Base-by-base conservation (phyloP, 2,888 invertebrate genomes). In the Macrophya alboannulata region DNA sequence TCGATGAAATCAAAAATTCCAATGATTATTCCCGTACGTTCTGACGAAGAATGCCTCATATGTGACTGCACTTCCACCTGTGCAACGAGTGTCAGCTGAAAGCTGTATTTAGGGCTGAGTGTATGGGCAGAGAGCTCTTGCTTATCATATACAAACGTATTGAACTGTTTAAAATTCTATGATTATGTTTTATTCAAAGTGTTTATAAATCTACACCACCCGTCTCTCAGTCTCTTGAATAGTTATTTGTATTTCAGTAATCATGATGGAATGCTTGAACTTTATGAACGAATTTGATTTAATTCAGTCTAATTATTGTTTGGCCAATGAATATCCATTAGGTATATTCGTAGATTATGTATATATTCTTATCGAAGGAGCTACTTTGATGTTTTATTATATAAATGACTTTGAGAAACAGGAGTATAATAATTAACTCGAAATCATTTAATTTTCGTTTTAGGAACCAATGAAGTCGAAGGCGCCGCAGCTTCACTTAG, bases 391-490 rank as follows among this genome's bases (percentile, higher is more conserved):
- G 17, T 31, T 77, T 31, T 31, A 55, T 77, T 62, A 40, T 25
- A 25, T 43, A 45, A 37, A 31, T 55, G 9, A 59, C 43, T 84
- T 21, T 31, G 62, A 17, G 45, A 10, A 65, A 37, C 40, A 1
- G n/a, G 15, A 10, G 21, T 40, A 71, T 84, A 8, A 48, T 86
- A 10, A 43, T 79, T 72, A 43, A 68, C 21, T 59, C 12, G 48
- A 86, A 82, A 40, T 85, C 74, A 74, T 86, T 79, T 87, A 82
- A 48, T 85, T 84, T 88, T 88, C 87, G 85, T 93, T 93, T 59
- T 90, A 96, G 96, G 99, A 99, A 96, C 99, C 99, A 92, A 99
- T 99, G 99, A 99, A 99, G 95, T 99, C 99, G 92, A 99, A 99
- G 96, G 99, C 99, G 94, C 99, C 99, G 88, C 99, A 99, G 95